Conservation (phyloP, 2,113 vertebrate species). For the Heloderma charlesbogerti region DNA sequence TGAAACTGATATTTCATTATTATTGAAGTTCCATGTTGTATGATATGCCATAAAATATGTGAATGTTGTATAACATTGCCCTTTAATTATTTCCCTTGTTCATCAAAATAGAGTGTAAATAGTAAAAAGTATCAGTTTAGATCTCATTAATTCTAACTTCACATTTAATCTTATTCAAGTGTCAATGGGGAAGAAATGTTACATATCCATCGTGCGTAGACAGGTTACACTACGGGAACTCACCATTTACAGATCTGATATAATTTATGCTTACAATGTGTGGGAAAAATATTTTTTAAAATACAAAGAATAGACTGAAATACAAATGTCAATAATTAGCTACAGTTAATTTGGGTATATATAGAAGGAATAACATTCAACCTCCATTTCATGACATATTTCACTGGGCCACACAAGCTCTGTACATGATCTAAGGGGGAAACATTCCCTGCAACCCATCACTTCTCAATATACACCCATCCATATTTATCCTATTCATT, state of each 20-base stretch:
- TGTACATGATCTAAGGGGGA: background rate
- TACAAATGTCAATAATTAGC: background rate
- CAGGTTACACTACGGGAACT: background rate
- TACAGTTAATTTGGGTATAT: background rate
- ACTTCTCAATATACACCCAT: no score
- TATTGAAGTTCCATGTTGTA: background rate
- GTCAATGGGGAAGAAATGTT: background rate
- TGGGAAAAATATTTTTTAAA: background rate
- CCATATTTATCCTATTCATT: no score
- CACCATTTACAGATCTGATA: background rate
- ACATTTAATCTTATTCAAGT: conserved; percentile 3
- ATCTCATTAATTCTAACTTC: conserved; percentile 9
- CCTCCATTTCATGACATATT: background rate
- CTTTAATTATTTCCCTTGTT: background rate
- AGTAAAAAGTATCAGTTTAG: conserved; percentile 25
- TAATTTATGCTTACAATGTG: background rate
- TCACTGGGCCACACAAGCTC: background rate
- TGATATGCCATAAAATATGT: background rate
- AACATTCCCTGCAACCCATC: no score
- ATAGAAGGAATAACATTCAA: background rate
- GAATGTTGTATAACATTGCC: background rate
- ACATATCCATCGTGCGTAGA: background rate
- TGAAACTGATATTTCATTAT: background rate
- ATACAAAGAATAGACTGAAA: background rate
- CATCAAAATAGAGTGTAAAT: background rate